A percentile compares a stretch with the other conserved stretches of the same genome.
phyloP scores from a whole-genome alignment of 2,113 vertebrate genomes.

The Petaurus breviceps region DNA sequence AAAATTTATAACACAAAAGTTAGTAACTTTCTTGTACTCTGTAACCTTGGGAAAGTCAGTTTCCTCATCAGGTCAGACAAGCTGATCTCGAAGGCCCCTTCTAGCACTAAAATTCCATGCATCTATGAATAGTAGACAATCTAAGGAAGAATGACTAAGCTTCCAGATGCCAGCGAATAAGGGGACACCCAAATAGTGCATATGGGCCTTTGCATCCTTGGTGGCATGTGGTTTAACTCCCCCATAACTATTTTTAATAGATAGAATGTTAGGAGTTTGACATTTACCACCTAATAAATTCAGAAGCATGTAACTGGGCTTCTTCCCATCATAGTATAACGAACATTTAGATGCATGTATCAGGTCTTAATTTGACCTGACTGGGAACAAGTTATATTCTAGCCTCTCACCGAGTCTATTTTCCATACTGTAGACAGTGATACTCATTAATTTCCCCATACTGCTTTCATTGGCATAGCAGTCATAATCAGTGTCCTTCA shows the following conservation, averaged over 20 bases:
- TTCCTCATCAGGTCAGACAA: neutral
- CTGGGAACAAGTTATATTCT: conserved; percentile 52
- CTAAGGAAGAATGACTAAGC: neutral
- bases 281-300: conserved; percentile 66
- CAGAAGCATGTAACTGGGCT: conserved; percentile 32
- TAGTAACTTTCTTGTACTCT: neutral
- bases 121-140: neutral
- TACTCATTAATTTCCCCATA: conserved; percentile 56
- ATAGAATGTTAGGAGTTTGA: conserved; percentile 40
- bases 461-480: conserved; percentile 52
- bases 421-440: neutral
- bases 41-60: neutral
- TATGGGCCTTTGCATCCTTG: conserved; percentile 10
- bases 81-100: neutral
- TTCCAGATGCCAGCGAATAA: conserved; percentile 36
- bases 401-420: conserved; percentile 50
- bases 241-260: conserved; percentile 43
- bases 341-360: conserved; percentile 9
- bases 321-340: conserved; percentile 27
- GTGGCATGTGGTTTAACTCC: conserved; percentile 37
- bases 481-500: conserved; percentile 61
- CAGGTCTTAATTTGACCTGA: conserved; percentile 36
- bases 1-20: neutral
- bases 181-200: neutral
- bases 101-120: neutral